Evolutionary conservation across 2,888 invertebrate genomes (phyloP).

Genomic region (Apeira syringaria): DNA sequence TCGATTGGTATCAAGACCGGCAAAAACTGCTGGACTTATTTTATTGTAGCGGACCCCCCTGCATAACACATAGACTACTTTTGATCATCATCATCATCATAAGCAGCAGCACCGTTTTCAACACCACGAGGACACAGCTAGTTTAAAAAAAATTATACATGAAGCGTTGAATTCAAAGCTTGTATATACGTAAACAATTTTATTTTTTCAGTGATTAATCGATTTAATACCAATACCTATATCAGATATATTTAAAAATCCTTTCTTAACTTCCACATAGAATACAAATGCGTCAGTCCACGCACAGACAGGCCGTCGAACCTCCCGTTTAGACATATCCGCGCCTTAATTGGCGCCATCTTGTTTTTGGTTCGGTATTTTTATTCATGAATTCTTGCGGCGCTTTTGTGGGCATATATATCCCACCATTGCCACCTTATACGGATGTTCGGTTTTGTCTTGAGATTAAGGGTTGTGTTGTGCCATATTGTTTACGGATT

Average conservation of each 20-base stretch:
- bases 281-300: slow-evolving; percentile 24
- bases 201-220: no score
- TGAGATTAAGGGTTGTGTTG: slow-evolving; percentile 25
- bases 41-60: no score
- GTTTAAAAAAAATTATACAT: no score
- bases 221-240: background rate
- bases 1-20: no score
- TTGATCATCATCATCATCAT: no score
- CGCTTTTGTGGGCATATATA: slow-evolving; percentile 45
- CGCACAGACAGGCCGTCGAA: slow-evolving; percentile 47
- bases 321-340: slow-evolving; percentile 54
- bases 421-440: slow-evolving; percentile 43
- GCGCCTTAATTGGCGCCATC: slow-evolving; percentile 62
- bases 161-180: no score
- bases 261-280: slow-evolving; percentile 5
- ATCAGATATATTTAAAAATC: slow-evolving; percentile 1
- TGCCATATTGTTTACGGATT: slow-evolving; percentile 27
- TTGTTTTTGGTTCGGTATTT: slow-evolving; percentile 66
- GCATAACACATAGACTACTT: no score
- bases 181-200: no score
- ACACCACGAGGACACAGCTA: no score
- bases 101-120: no score
- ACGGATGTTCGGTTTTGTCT: slow-evolving; percentile 47
- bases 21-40: no score
- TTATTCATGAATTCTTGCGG: slow-evolving; percentile 68